These are phyloP conservation scores for Drosophila suzukii DNA, from an alignment of 1,140 invertebrate genomes.

Conservation along the genomic window DNA sequence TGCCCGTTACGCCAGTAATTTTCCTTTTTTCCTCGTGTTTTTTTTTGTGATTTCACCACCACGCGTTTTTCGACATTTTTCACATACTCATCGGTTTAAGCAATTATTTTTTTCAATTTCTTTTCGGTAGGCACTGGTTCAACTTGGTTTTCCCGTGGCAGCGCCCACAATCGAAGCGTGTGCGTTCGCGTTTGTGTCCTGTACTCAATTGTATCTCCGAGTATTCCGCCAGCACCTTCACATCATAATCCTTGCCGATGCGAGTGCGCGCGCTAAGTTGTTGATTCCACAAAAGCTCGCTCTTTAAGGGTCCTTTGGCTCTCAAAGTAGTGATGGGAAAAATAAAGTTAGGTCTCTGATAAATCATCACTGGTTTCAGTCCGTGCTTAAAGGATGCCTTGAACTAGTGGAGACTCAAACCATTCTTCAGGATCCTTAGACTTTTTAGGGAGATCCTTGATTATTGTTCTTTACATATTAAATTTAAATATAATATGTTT, in stretches of 20 bases:
- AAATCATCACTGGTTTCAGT: background rate
- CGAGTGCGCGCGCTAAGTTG: slow-evolving; percentile 22
- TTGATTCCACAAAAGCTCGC: slow-evolving; percentile 26
- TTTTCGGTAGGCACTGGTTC: slow-evolving; percentile 48
- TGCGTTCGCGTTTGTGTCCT: slow-evolving; percentile 71
- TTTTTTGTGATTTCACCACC: background rate
- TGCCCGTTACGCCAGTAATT: background rate
- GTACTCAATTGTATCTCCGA: slow-evolving; percentile 74
- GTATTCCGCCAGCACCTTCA: slow-evolving; percentile 11
- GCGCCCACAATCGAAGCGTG: slow-evolving; percentile 45
- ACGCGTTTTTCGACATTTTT: slow-evolving; percentile 22
- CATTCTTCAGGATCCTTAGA: background rate
- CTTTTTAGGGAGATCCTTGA: background rate
- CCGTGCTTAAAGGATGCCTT: background rate
- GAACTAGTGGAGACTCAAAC: background rate
- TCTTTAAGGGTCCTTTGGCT: background rate
- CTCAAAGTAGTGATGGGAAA: background rate
- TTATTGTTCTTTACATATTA: no score
- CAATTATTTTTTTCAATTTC: slow-evolving; percentile 32
- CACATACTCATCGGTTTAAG: slow-evolving; percentile 43
- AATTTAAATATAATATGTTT: no score
- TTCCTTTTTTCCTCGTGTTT: background rate
- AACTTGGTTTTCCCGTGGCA: slow-evolving; percentile 48
- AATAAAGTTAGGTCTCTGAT: background rate
- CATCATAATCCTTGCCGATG: slow-evolving; percentile 18